Conservation (phyloP, 2,797 vertebrate genomes). For the Sebastes oblongus region DNA sequence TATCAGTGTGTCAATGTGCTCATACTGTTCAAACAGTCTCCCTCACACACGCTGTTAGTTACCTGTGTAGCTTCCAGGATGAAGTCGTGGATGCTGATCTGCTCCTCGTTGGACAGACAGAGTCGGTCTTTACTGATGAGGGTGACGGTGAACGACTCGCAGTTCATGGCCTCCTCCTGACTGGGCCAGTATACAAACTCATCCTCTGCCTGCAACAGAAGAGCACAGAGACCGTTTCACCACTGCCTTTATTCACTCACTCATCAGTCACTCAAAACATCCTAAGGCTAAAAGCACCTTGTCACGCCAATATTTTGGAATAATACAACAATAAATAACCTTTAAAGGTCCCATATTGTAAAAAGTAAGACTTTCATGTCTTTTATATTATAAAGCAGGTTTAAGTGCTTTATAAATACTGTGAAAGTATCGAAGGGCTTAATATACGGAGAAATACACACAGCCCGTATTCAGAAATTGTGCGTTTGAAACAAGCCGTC, state of each 20-base stretch:
- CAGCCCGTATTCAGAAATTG: no score
- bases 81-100: conserved; percentile 95
- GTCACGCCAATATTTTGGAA: no score
- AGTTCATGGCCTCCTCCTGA: conserved; percentile 95
- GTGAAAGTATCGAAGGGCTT: no score
- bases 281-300: no score
- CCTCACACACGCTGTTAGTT: not conserved
- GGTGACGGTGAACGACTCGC: conserved; percentile 94
- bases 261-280: no score
- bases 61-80: conserved; percentile 96
- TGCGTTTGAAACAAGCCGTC: no score
- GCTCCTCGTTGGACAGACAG: conserved; percentile 93
- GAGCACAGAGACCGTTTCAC: not conserved
- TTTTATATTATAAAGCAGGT: no score
- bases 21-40: not conserved
- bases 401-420: no score
- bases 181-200: conserved; percentile 97
- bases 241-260: not conserved
- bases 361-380: no score
- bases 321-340: rapidly evolving
- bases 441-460: no score
- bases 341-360: no score
- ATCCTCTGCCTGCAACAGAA: conserved; percentile 87
- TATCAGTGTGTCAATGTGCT: not conserved
- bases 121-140: conserved; percentile 95